Base-by-base conservation (phyloP, 2,888 invertebrate species). In the Phaedon cochleariae region DNA sequence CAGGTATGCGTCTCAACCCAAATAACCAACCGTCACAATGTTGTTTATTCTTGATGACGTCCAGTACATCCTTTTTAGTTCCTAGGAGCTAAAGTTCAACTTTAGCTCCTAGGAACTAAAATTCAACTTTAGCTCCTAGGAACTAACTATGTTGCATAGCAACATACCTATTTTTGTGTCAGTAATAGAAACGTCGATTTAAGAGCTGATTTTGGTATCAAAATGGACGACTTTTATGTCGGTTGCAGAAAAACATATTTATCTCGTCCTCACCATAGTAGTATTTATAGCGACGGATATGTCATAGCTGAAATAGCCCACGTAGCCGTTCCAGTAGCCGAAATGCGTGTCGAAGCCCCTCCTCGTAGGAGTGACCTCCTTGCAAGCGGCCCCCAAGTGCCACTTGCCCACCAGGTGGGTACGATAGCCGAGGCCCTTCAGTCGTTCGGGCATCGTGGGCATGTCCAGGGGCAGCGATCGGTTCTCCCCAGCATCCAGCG, bases 321-420 rank as follows among this genome's bases (percentile, higher is more conserved):
- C 87, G 74, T 87, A 91, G 1, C 93, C 95, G 59, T 90, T 90
- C 86, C 92, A 92, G 79, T 94, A 95, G 0, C 97, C 97, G 76
- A 90, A 92, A 80, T 95, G 93, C 1, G 88, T 85, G 73, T 93
- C 90, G 77, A 93, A 97, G 0, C 95, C 95, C 52, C 93, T 86
- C 51, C 85, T 84, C 0, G 87, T 87, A 0, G 94, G 94, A 1
- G 92, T 87, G 77, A 87, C 90, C 67, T 88, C 88, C 58, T 85
- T 85, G 51, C 86, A 85, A 54, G 89, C 90, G 84, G 89, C 91
- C 0, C 96, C 96, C 66, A 96, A 87, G 80, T 93, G 92, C 94
- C 94, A 94, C 85, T 95, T 95, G 3, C 95, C 95, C 2, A 95
- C 88, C 60, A 92, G 87, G 81, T 92, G 90, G 0, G 92, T 93